Conservation (phyloP, 2,113 vertebrate species). For the Erythrocercus mccallii region DNA sequence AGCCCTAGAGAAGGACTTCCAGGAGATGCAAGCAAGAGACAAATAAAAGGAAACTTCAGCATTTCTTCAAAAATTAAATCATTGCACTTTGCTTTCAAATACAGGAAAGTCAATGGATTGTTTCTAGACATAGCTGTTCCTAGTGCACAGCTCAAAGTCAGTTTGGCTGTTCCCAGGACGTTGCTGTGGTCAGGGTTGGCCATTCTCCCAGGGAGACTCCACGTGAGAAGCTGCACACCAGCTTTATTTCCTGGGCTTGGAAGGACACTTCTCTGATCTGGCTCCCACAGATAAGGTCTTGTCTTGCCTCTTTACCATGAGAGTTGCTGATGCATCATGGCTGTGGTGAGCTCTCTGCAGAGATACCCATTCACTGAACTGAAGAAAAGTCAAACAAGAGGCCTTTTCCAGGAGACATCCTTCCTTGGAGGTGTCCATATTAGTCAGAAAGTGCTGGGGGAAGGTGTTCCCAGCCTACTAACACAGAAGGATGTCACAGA, state of each 20-base stretch:
- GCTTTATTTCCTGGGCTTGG: neutral
- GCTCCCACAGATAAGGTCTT: neutral
- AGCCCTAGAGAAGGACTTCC: neutral
- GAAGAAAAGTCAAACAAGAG: neutral
- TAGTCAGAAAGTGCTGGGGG: neutral
- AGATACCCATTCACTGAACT: neutral
- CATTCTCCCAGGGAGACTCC: neutral
- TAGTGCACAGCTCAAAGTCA: accelerated
- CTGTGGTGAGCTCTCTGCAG: neutral
- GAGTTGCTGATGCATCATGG: accelerated
- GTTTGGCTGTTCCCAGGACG: neutral
- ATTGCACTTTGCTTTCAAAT: neutral
- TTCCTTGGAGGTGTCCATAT: accelerated
- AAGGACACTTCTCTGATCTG: neutral
- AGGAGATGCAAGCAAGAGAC: neutral
- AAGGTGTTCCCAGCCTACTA: neutral
- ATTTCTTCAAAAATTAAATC: neutral
- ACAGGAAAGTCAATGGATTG: neutral
- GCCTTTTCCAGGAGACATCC: neutral
- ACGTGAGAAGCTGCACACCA: accelerated
- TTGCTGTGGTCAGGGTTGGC: too few relatives aligned
- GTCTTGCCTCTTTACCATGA: neutral
- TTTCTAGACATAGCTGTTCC: neutral
- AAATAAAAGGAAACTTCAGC: neutral
- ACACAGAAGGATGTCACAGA: neutral